Evolutionary conservation across 2,797 vertebrate genomes (phyloP).

Genomic region (Antennarius maculatus): DNA sequence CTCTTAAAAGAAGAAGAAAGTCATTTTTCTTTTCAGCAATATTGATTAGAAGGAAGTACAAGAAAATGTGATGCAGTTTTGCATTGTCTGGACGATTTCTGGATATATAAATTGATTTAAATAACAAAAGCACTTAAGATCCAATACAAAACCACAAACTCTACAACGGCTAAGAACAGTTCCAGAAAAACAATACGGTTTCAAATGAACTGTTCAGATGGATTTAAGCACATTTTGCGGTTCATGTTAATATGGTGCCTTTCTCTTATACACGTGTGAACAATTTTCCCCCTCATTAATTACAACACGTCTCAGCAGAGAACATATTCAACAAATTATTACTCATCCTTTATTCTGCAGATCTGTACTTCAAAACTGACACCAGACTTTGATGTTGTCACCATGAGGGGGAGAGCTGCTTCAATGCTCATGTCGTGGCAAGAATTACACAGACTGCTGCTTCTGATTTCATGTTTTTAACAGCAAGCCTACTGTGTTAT

Average conservation of each 20-base stretch:
- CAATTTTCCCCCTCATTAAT: conserved; percentile 50
- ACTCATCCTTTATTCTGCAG: conserved; percentile 33
- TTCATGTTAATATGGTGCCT: conserved; percentile 14
- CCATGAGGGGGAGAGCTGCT: conserved; percentile 24
- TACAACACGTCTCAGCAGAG: conserved; percentile 27
- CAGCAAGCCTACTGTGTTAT: conserved; percentile 44
- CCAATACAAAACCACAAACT: conserved; percentile 5
- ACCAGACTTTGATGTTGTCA: conserved; percentile 53
- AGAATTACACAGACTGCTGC: conserved; percentile 36
- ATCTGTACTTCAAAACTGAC: conserved; percentile 48
- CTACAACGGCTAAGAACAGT: too few relatives aligned
- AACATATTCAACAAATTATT: conserved; percentile 33
- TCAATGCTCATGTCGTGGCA: conserved; percentile 19
- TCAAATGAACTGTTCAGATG: conserved; percentile 1
- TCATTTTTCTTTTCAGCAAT: conserved; percentile 5
- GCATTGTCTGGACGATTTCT: not conserved
- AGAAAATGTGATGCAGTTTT: not conserved
- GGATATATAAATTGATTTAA: not conserved
- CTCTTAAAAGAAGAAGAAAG: not conserved
- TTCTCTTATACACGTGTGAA: conserved; percentile 25
- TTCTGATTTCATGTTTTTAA: conserved; percentile 44
- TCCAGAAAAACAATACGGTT: not conserved
- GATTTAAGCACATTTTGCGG: conserved; percentile 7
- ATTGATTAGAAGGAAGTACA: not conserved
- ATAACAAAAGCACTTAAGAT: not conserved